Evolutionary conservation across 37 sponge, comb jelly and placozoan species (phyloP), one percentile per base, ranked within the genome.

Genomic region (Geodia barretti): DNA sequence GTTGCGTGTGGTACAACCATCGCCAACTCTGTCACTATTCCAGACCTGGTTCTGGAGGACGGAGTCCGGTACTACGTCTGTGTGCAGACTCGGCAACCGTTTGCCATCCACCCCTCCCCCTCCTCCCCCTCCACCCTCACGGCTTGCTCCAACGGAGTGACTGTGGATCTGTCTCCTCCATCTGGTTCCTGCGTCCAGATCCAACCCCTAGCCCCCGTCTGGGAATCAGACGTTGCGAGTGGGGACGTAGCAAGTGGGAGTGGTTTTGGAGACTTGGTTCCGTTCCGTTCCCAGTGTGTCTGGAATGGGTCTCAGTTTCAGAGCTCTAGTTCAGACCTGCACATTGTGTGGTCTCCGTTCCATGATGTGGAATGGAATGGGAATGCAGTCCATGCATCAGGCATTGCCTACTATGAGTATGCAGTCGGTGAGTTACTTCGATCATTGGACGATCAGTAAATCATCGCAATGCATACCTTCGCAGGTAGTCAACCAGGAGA

Each of bases 141-240:
- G 0, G 72, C 39, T 1, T 88, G 91, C 62, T 80, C 80, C 39
- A 86, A 95, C 66, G 95, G 95, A 17, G 76, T 95, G 35, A 67
- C 65, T 0, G 84, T 88, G 3, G 84, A 92, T 65, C 58, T 72
- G 0, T n/a, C 73, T 7, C 86, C 87, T 14, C 95, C 95, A 2
- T 26, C 28, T 11, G 78, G 89, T 62, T 77, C 77, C 1, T 78
- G 77, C 34, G 84, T 95, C 41, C 64, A 83, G 29, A 87, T 87
- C 17, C 26, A 73, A 0, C 41, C 81, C 23, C 77, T 72, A 24
- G 20, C 42, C 0, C n/a, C n/a, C n/a, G 23, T 62, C 4, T 21
- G 35, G 24, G 70, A 29, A 3, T 24, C 47, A 2, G 67, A 38
- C 28, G 24, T 23, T 20, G 64, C 28, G 62, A 33, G 47, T 0